Conservation (phyloP, 1,140 invertebrate species). For the Caenorhabditis tropicalis region DNA sequence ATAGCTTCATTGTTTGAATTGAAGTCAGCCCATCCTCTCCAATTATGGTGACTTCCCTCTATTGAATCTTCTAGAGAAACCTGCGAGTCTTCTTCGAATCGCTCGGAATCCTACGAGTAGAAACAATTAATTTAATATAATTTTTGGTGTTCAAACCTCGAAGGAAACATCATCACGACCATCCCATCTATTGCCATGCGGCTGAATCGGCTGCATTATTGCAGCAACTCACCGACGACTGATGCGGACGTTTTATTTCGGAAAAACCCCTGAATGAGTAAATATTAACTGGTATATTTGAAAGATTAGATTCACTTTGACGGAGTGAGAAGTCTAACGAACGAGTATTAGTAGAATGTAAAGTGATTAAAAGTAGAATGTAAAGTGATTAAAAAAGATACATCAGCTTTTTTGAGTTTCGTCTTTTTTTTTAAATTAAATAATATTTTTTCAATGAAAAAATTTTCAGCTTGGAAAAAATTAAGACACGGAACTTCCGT, state of each 20-base stretch:
- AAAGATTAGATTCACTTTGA: too few relatives aligned
- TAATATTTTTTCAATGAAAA: too few relatives aligned
- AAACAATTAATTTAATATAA: not conserved
- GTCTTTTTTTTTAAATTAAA: too few relatives aligned
- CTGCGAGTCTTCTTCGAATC: conserved; percentile 50
- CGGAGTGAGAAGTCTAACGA: too few relatives aligned
- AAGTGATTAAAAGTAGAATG: too few relatives aligned
- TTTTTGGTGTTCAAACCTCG: not conserved
- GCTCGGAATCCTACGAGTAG: conserved; percentile 42
- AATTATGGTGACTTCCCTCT: conserved; percentile 34
- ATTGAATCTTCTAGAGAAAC: conserved; percentile 2
- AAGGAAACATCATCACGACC: conserved; percentile 37
- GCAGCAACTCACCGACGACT: not conserved
- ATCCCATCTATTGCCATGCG: conserved; percentile 36
- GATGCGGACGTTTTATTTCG: not conserved
- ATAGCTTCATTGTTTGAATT: not conserved
- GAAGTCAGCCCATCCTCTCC: conserved; percentile 23
- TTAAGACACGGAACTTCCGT: too few relatives aligned
- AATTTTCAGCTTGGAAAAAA: too few relatives aligned
- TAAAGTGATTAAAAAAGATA: too few relatives aligned
- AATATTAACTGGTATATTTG: not conserved
- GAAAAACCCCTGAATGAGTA: not conserved
- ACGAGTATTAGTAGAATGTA: too few relatives aligned
- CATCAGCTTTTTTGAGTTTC: too few relatives aligned
- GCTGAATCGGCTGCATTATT: conserved; percentile 3